Evolutionary conservation across 2,888 invertebrate species (phyloP).

Genomic region (Rhopalosiphum nymphaeae): DNA sequence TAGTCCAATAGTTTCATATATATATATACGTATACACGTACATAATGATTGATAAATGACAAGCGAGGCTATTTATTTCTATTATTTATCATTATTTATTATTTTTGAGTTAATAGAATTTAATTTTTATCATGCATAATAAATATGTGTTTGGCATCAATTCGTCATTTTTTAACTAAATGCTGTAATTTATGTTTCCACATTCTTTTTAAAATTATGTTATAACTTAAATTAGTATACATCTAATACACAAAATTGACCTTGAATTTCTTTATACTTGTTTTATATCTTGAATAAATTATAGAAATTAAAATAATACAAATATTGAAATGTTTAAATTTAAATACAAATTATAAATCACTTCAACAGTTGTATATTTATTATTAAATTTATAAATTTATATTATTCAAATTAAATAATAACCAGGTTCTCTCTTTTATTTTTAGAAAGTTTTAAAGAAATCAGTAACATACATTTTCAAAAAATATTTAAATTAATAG

Average conservation of each 20-base stretch:
- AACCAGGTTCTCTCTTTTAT: not conserved
- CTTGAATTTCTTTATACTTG: not conserved
- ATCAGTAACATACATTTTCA: not conserved
- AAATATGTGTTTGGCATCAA: not conserved
- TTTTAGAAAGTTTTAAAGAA: slow-evolving; percentile 1
- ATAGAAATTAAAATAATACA: not conserved
- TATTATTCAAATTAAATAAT: not conserved
- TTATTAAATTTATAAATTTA: not conserved
- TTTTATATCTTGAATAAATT: not conserved
- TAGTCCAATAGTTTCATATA: not conserved
- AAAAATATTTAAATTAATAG: not conserved
- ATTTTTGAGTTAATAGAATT: not conserved
- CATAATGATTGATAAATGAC: slow-evolving; percentile 21
- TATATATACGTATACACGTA: not conserved
- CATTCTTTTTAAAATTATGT: not conserved
- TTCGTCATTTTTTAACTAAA: slow-evolving; percentile 10
- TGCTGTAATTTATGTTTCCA: not conserved
- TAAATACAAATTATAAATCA: not conserved
- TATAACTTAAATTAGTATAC: not conserved
- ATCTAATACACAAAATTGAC: not conserved
- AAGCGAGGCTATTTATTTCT: slow-evolving; percentile 25
- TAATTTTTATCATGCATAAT: not conserved
- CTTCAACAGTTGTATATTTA: not conserved
- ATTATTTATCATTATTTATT: not conserved
- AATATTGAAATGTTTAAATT: not conserved